These are phyloP conservation scores for Amphipoea oculea DNA, from an alignment of 2,888 invertebrate species.

Conservation along the genomic window DNA sequence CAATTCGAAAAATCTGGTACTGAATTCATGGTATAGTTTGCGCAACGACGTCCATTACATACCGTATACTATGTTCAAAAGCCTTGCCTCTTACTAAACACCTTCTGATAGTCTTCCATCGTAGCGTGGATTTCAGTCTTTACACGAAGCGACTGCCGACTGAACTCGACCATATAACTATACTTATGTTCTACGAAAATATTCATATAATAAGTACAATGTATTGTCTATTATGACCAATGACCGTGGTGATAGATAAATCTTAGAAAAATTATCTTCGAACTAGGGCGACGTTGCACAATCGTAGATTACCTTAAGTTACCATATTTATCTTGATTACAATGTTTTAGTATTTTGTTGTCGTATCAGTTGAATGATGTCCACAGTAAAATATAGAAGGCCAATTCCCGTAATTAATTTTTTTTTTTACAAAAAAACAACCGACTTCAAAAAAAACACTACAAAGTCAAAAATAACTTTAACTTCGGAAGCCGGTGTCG, in stretches of 20 bases:
- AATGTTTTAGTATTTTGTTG: slow-evolving; percentile 7
- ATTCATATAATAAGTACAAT: neutral
- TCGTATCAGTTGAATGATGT: slow-evolving; percentile 26
- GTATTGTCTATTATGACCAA: slow-evolving; percentile 12
- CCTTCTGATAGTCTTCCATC: slow-evolving; percentile 21
- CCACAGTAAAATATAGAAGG: neutral
- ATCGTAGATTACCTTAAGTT: slow-evolving; percentile 21
- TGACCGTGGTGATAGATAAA: slow-evolving; percentile 39
- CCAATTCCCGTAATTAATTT: too few species aligned
- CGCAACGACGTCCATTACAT: too few species aligned
- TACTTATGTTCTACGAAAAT: neutral
- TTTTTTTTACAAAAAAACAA: too few species aligned
- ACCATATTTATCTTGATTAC: slow-evolving; percentile 37
- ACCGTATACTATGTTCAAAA: neutral
- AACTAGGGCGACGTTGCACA: slow-evolving; percentile 50
- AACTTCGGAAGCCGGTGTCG: too few species aligned
- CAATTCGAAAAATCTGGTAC: too few species aligned
- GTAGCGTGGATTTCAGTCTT: neutral
- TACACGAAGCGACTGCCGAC: neutral
- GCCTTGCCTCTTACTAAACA: slow-evolving; percentile 44
- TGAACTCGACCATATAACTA: slow-evolving; percentile 16
- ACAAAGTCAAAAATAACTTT: too few species aligned
- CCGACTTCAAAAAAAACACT: too few species aligned
- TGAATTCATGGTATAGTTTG: neutral
- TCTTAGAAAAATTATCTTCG: slow-evolving; percentile 35